These are phyloP conservation scores for Stictonetta naevosa DNA, from an alignment of 2,113 vertebrate species.

Conservation along the genomic window DNA sequence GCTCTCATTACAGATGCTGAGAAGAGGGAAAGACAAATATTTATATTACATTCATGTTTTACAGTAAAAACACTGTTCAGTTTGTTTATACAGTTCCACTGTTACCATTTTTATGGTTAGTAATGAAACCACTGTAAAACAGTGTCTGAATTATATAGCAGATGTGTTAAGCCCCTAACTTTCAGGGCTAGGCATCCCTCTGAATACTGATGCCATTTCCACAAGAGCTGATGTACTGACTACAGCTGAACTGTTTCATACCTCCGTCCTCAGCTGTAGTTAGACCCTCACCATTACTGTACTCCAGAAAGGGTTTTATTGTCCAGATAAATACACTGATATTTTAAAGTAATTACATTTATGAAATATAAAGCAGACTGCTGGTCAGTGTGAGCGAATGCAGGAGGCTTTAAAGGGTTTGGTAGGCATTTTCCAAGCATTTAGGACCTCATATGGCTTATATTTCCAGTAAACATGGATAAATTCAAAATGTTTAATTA, in stretches of 20 bases:
- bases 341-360: constrained; percentile 30
- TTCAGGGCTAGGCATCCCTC: constrained; percentile 26
- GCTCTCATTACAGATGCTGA: constrained; percentile 82
- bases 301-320: neutral
- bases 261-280: neutral
- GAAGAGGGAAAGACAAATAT: constrained; percentile 85
- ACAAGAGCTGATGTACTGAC: neutral
- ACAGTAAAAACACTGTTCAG: constrained; percentile 86
- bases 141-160: constrained; percentile 82
- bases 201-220: constrained; percentile 14
- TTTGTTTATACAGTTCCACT: constrained; percentile 91
- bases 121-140: constrained; percentile 88
- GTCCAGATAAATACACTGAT: constrained; percentile 14
- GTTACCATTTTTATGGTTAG: constrained; percentile 86
- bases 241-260: neutral
- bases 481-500: constrained; percentile 58
- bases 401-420: constrained; percentile 1
- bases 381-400: neutral
- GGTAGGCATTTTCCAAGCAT: constrained; percentile 14
- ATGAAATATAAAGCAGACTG: constrained; percentile 4
- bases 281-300: neutral
- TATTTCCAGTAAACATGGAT: constrained; percentile 36
- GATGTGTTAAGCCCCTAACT: constrained; percentile 76
- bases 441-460: neutral
- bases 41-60: constrained; percentile 87